phyloP scores from a whole-genome alignment of 2,888 invertebrate species.

The Charanyca ferruginea region DNA sequence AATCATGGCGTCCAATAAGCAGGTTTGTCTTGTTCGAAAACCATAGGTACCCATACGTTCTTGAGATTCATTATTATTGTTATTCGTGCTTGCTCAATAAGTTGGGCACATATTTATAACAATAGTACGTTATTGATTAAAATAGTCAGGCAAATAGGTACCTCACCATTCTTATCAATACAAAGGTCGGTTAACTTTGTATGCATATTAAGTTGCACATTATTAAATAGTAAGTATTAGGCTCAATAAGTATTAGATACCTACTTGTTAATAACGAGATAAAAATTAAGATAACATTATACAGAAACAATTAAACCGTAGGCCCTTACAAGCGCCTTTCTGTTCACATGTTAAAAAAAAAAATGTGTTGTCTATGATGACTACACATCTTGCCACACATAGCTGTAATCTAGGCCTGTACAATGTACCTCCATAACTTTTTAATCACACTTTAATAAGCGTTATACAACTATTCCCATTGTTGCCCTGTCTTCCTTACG shows the following conservation, averaged over 20 bases:
- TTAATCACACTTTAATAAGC: conserved; percentile 35
- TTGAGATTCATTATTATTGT: background rate
- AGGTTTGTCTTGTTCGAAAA: background rate
- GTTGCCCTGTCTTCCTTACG: conserved; percentile 60
- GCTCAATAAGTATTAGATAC: background rate
- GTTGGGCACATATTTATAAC: too few relatives aligned
- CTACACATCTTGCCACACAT: conserved; percentile 37
- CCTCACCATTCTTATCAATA: too few relatives aligned
- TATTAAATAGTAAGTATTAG: background rate
- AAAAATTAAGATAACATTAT: conserved; percentile 20
- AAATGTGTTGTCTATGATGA: conserved; percentile 45
- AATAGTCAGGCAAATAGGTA: too few relatives aligned
- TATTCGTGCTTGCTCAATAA: too few relatives aligned
- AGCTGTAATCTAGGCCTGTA: conserved; percentile 15
- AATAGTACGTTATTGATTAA: too few relatives aligned
- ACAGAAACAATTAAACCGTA: conserved; percentile 13
- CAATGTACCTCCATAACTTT: conserved; percentile 29
- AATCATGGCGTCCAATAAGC: background rate
- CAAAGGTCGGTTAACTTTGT: too few relatives aligned
- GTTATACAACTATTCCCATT: conserved; percentile 63
- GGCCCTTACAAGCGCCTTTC: conserved; percentile 37
- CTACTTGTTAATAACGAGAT: conserved; percentile 8
- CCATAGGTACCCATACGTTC: background rate
- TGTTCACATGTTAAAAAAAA: conserved; percentile 20
- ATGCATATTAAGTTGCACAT: background rate